Evolutionary conservation across 2,888 invertebrate genomes (phyloP).

Genomic region (Drepanosiphum platanoidis): DNA sequence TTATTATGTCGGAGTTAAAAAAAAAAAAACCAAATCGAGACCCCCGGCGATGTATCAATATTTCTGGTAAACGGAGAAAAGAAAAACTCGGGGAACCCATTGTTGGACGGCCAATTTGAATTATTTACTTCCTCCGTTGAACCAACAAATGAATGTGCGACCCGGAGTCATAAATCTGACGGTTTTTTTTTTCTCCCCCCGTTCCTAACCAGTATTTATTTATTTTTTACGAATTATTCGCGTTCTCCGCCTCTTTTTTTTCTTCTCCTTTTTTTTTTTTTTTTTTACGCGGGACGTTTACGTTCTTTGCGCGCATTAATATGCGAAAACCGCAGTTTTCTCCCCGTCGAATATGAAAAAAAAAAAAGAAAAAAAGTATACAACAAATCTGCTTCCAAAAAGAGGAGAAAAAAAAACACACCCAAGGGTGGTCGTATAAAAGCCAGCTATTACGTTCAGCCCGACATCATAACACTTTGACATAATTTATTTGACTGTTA

Average conservation of each 20-base stretch:
- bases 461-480: slow-evolving; percentile 55
- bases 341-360: slow-evolving; percentile 53
- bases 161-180: slow-evolving; percentile 55
- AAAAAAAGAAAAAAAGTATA: slow-evolving; percentile 49
- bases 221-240: slow-evolving; percentile 59
- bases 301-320: slow-evolving; percentile 52
- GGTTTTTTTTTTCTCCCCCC: slow-evolving; percentile 15
- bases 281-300: slow-evolving; percentile 14
- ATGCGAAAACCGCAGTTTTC: slow-evolving; percentile 61
- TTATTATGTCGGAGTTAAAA: slow-evolving; percentile 38
- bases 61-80: slow-evolving; percentile 49
- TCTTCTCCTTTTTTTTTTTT: not conserved
- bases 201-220: slow-evolving; percentile 55
- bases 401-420: slow-evolving; percentile 6
- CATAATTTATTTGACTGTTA: slow-evolving; percentile 60
- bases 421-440: slow-evolving; percentile 38
- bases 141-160: slow-evolving; percentile 57
- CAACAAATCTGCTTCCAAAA: slow-evolving; percentile 40
- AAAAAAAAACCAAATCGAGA: slow-evolving; percentile 37
- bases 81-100: slow-evolving; percentile 44
- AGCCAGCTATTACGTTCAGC: slow-evolving; percentile 36
- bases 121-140: slow-evolving; percentile 60
- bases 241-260: slow-evolving; percentile 28
- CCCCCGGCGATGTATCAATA: slow-evolving; percentile 60
- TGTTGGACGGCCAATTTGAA: slow-evolving; percentile 60